Evolutionary conservation across 2,113 vertebrate genomes (phyloP).

Genomic region (Lophius piscatorius): DNA sequence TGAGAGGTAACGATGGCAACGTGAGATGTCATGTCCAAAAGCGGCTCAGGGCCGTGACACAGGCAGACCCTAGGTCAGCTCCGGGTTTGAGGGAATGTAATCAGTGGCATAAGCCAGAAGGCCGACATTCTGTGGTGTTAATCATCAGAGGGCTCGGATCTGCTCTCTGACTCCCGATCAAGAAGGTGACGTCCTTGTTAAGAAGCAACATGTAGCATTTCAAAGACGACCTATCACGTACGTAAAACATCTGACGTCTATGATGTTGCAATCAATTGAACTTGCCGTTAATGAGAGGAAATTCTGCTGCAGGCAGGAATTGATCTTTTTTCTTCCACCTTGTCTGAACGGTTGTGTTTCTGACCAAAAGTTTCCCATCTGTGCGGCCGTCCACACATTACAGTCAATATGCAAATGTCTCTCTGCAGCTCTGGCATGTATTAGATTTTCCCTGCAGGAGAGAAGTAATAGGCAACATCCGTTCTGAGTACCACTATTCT

Average conservation of each 20-base stretch:
- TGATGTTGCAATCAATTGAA: slow-evolving; percentile 26
- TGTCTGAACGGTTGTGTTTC: slow-evolving; percentile 16
- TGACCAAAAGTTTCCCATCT: slow-evolving; percentile 26
- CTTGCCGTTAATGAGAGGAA: slow-evolving; percentile 11
- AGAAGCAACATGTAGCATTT: slow-evolving; percentile 8
- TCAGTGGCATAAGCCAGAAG: slow-evolving; percentile 54
- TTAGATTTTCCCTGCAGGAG: slow-evolving; percentile 30
- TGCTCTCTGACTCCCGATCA: slow-evolving; percentile 47
- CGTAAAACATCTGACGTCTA: slow-evolving; percentile 19
- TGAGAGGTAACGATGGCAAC: slow-evolving; percentile 17
- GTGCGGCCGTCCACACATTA: slow-evolving; percentile 21
- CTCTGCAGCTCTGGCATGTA: slow-evolving; percentile 14
- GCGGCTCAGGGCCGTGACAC: slow-evolving; percentile 37
- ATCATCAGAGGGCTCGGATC: slow-evolving; percentile 62
- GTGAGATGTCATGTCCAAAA: slow-evolving; percentile 42
- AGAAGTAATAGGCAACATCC: slow-evolving; percentile 7
- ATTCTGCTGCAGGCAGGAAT: slow-evolving; percentile 24
- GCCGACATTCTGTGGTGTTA: slow-evolving; percentile 54
- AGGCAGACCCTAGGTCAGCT: slow-evolving; percentile 45
- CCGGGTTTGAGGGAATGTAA: slow-evolving; percentile 53
- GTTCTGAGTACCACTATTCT: slow-evolving; percentile 28
- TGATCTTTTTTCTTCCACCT: slow-evolving; percentile 8
- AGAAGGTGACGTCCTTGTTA: background rate
- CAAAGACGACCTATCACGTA: background rate
- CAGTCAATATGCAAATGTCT: slow-evolving; percentile 10